Percentiles rank a stretch among this genome's conserved stretches.
Conservation (phyloP, 2,113 vertebrate species). For the Tympanuchus pallidicinctus region DNA sequence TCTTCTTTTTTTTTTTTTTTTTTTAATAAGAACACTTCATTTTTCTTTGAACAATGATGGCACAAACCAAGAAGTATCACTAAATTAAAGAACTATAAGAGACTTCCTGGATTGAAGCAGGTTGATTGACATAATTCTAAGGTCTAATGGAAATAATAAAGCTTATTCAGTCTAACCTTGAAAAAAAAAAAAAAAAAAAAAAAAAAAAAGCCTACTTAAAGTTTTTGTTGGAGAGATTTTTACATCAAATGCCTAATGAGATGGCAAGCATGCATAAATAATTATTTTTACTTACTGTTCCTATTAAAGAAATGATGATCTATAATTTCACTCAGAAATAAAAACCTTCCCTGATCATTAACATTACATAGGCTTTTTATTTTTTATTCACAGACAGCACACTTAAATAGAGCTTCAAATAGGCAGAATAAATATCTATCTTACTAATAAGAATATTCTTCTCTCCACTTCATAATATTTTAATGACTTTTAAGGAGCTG, state of each 20-base stretch:
- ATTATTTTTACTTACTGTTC: slow-evolving; percentile 75
- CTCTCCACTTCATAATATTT: neutral
- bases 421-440: neutral
- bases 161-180: slow-evolving; percentile 48
- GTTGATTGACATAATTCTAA: slow-evolving; percentile 66
- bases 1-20: neutral
- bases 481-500: neutral
- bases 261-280: slow-evolving; percentile 69
- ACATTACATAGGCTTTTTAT: slow-evolving; percentile 64
- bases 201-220: neutral
- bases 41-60: slow-evolving; percentile 44
- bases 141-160: slow-evolving; percentile 74
- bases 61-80: slow-evolving; percentile 48
- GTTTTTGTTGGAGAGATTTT: slow-evolving; percentile 64
- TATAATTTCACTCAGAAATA: slow-evolving; percentile 64
- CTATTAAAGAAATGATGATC: slow-evolving; percentile 67
- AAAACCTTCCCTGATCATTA: slow-evolving; percentile 56
- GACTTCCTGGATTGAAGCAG: slow-evolving; percentile 59
- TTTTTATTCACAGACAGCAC: slow-evolving; percentile 43
- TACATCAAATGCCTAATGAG: slow-evolving; percentile 73
- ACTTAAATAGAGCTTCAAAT: slow-evolving; percentile 30
- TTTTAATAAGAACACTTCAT: neutral
- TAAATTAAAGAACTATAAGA: slow-evolving; percentile 69
- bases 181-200: neutral
- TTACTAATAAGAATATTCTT: slow-evolving; percentile 3